Base-by-base conservation (phyloP, 2,888 invertebrate species). In the Volucella inanis region DNA sequence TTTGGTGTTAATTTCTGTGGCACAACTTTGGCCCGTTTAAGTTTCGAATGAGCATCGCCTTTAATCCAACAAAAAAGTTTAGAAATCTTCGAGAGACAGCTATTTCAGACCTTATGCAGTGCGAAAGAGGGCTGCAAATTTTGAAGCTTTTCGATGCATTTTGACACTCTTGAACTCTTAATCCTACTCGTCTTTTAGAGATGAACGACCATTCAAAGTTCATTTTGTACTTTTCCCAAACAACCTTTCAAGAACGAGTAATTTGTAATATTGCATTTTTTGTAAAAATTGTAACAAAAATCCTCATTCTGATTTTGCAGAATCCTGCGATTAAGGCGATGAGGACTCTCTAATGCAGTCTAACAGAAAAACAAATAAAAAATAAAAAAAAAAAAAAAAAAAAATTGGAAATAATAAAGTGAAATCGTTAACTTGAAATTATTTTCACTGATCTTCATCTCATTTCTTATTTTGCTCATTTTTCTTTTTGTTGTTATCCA, bases 341-440 rank as follows among this genome's bases (percentile, higher is more conserved):
- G 61, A 61, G 62, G 61, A 61, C 62, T 15, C 70, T 3, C 22
- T n/a, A 49, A 41, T n/a, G 49, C 41, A 70, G 59, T 57, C 49
- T 38, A 57, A 22, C 4, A 31, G 6, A 31, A 31, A 31, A 31
- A 6, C 4, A 0, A 31, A 0, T 0, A 6, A 4, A 31, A 59
- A 31, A 31, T 6, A 31, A 31, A 31, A 6, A 31, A 31, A 31
- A 31, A 31, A 31, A 31, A 6, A 31, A 0, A 31, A 0, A 3
- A 6, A 4, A 31, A 59, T 11, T n/a, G 8, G 3, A 41, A 78
- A 41, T 52, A 78, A 71, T 59, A 38, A 71, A 79, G 50, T 52
- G 59, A 59, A 64, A 67, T 39, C 61, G 45, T 57, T 57, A 59
- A 57, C 49, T 75, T 43, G 18, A 57, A 75, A 57, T 75, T 50